A percentile compares a stretch with the other conserved stretches of the same genome.
Evolutionary conservation across 2,888 invertebrate species (phyloP).

Genomic region (Nomada ferruginata): DNA sequence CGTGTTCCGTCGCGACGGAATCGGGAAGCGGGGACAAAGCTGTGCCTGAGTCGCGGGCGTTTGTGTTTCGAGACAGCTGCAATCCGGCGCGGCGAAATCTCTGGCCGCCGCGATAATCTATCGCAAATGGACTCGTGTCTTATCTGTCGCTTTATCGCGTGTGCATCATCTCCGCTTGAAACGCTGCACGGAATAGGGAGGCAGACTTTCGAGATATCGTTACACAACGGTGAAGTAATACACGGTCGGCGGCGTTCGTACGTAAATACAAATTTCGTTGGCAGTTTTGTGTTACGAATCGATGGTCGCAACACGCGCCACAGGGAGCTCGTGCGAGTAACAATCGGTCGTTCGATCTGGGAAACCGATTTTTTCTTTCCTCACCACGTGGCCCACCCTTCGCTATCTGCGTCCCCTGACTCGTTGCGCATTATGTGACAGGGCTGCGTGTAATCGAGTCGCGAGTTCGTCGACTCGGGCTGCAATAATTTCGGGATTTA

Average conservation of each 20-base stretch:
- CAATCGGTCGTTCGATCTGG: slow-evolving; percentile 52
- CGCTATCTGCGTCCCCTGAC: slow-evolving; percentile 9
- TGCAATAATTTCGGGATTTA: slow-evolving; percentile 77
- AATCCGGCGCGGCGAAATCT: slow-evolving; percentile 12
- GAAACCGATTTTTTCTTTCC: slow-evolving; percentile 35
- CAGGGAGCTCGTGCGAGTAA: slow-evolving; percentile 44
- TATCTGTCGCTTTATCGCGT: slow-evolving; percentile 44
- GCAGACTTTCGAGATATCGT: neutral
- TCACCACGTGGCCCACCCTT: slow-evolving; percentile 45
- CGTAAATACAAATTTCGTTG: slow-evolving; percentile 28
- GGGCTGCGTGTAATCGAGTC: slow-evolving; percentile 63
- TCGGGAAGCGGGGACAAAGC: neutral
- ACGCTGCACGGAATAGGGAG: slow-evolving; percentile 3
- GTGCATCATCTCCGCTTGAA: slow-evolving; percentile 27
- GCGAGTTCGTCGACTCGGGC: slow-evolving; percentile 35
- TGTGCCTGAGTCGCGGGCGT: neutral
- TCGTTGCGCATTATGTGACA: slow-evolving; percentile 46
- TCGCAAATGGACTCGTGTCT: slow-evolving; percentile 23
- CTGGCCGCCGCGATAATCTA: slow-evolving; percentile 36
- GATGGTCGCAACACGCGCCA: slow-evolving; percentile 22
- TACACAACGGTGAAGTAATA: neutral
- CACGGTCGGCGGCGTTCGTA: neutral
- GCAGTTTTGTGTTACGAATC: slow-evolving; percentile 43
- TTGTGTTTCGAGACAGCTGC: slow-evolving; percentile 19
- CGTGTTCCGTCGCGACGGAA: too few relatives aligned